These are phyloP conservation scores for Ceriagrion tenellum DNA, from an alignment of 2,888 invertebrate genomes.

Conservation along the genomic window DNA sequence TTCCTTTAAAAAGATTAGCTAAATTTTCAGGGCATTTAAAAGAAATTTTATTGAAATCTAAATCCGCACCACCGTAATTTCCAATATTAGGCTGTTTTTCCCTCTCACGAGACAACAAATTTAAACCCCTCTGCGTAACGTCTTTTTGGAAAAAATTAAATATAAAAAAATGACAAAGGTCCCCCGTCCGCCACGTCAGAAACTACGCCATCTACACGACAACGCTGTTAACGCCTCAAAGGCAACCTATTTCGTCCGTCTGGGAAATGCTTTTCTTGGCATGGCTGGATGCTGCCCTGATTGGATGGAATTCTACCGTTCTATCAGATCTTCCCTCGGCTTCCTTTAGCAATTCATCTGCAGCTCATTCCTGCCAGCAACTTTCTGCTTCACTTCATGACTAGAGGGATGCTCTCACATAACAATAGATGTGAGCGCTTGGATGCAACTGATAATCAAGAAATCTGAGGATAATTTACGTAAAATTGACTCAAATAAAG, in stretches of 20 bases:
- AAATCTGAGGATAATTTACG: no score
- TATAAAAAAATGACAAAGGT: neutral
- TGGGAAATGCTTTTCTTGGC: neutral
- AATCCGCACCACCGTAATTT: no score
- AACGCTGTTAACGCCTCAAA: neutral
- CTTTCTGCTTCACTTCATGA: neutral
- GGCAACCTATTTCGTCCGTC: neutral
- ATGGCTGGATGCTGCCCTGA: neutral
- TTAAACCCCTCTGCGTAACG: neutral
- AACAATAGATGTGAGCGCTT: no score
- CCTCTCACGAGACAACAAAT: neutral
- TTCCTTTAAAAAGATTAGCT: no score
- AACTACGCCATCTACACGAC: neutral
- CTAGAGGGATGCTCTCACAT: no score
- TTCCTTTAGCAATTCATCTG: neutral
- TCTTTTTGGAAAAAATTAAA: no score
- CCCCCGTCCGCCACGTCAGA: neutral
- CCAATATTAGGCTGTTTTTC: no score
- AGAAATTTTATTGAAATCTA: no score
- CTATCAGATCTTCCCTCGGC: neutral
- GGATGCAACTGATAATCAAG: no score
- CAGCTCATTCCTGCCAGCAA: neutral
- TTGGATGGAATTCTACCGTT: neutral
- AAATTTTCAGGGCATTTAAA: no score
- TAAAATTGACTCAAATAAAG: no score